Percentiles rank a stretch among this genome's conserved stretches.
Evolutionary conservation across 2,797 vertebrate species (phyloP).

Genomic region (Acanthiza pusilla): DNA sequence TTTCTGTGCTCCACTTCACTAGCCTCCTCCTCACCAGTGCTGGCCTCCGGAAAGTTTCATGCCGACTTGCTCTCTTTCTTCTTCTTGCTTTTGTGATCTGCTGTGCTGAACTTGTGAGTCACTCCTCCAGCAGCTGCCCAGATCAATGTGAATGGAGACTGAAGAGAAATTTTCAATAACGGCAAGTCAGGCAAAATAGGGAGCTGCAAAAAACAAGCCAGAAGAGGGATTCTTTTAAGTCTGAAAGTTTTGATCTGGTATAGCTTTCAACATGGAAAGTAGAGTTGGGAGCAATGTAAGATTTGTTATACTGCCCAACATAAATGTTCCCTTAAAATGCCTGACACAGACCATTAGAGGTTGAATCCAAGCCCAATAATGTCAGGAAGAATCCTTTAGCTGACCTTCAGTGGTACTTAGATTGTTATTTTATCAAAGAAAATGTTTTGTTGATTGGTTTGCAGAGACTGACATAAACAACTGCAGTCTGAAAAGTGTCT

Average conservation of each 20-base stretch:
- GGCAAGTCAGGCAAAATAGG: not conserved
- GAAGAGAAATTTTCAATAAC: not conserved
- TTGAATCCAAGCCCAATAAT: not conserved
- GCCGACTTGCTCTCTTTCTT: not conserved
- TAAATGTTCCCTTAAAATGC: not conserved
- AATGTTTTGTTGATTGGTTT: not conserved
- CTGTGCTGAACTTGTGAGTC: not conserved
- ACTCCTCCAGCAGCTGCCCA: not conserved
- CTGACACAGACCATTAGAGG: not conserved
- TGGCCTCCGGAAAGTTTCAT: not conserved
- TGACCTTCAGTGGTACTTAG: not conserved
- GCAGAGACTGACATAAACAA: not conserved
- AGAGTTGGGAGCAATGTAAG: not conserved
- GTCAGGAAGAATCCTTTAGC: not conserved
- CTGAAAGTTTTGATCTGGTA: not conserved
- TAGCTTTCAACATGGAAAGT: not conserved
- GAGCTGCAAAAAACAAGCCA: not conserved
- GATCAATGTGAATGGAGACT: not conserved
- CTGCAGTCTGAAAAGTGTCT: not conserved
- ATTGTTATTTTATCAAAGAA: not conserved
- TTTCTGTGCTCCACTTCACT: not conserved
- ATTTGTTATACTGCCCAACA: not conserved
- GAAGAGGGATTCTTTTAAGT: not conserved
- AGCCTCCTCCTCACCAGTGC: not conserved
- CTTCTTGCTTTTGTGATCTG: not conserved